Conservation (phyloP, 1,140 invertebrate species). For the Apolygus lucorum region DNA sequence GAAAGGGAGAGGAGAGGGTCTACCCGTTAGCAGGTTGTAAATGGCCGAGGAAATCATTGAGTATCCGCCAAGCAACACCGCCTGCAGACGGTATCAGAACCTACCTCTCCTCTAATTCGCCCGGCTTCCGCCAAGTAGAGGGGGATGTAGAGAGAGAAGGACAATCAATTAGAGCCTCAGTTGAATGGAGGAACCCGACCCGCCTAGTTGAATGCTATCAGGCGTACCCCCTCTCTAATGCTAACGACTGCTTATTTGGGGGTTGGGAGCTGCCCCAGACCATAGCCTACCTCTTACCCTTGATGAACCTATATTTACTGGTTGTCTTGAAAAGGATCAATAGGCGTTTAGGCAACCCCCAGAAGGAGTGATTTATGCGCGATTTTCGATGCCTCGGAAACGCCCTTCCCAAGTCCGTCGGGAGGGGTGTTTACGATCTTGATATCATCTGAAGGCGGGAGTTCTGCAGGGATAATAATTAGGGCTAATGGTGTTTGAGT, state of each 20-base stretch:
- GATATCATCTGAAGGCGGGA: too few species aligned
- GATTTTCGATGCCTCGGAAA: too few species aligned
- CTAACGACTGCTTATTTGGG: slow-evolving; percentile 28
- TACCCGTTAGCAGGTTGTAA: too few species aligned
- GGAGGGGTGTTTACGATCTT: too few species aligned
- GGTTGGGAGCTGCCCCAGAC: slow-evolving; percentile 11
- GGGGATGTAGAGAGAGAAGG: slow-evolving; percentile 18
- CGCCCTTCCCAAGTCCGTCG: too few species aligned
- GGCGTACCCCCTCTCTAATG: background rate
- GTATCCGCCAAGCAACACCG: background rate
- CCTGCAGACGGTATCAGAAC: background rate
- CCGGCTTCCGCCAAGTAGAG: background rate
- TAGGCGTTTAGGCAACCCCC: background rate
- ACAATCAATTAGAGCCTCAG: slow-evolving; percentile 22
- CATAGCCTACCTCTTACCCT: slow-evolving; percentile 11
- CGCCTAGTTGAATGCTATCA: background rate
- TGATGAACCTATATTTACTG: slow-evolving; percentile 9
- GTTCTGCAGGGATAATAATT: too few species aligned
- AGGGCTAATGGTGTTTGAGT: too few species aligned
- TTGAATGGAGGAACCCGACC: slow-evolving; percentile 28
- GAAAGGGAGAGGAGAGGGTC: slow-evolving; percentile 18
- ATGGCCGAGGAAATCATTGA: background rate
- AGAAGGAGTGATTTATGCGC: background rate
- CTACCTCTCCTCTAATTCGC: too few species aligned
- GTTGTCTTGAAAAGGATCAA: background rate